These are phyloP conservation scores for Hyles euphorbiae DNA, from an alignment of 1,140 invertebrate species.

Conservation along the genomic window DNA sequence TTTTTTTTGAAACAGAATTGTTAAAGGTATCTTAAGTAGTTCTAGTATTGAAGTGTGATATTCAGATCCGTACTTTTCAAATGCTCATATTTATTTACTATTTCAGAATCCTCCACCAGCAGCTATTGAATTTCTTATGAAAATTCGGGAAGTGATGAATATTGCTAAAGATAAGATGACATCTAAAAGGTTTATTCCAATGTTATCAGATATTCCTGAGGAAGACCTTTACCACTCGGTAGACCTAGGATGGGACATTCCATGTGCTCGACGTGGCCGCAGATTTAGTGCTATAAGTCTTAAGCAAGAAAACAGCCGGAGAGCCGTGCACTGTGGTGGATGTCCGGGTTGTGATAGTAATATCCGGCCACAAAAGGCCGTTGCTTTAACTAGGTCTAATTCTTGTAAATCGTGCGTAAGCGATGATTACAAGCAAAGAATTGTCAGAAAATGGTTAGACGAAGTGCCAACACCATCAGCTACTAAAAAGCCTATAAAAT, in stretches of 20 bases:
- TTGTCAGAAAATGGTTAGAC: conserved; percentile 83
- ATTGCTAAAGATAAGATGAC: conserved; percentile 91
- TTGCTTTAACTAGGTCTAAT: conserved; percentile 56
- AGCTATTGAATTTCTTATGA: conserved; percentile 88
- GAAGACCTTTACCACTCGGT: conserved; percentile 77
- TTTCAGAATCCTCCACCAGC: conserved; percentile 88
- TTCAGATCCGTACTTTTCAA: background rate
- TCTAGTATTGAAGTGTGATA: too few species aligned
- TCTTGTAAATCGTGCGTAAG: conserved; percentile 75
- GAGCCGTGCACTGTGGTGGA: conserved; percentile 75
- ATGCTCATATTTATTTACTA: background rate
- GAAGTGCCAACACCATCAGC: conserved; percentile 77
- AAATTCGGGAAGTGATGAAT: conserved; percentile 91
- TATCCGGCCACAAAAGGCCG: conserved; percentile 45
- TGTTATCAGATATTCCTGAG: conserved; percentile 86
- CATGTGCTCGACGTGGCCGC: conserved; percentile 57
- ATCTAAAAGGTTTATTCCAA: conserved; percentile 88
- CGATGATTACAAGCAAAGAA: conserved; percentile 73
- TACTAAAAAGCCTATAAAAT: conserved; percentile 42
- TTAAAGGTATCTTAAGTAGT: conserved; percentile 78
- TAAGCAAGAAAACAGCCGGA: conserved; percentile 76
- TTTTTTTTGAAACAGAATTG: conserved; percentile 89
- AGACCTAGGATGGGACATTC: conserved; percentile 69
- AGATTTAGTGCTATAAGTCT: conserved; percentile 70
- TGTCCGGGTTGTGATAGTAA: conserved; percentile 80